Evolutionary conservation across 2,113 vertebrate genomes (phyloP), one percentile per base, ranked within the genome.

Genomic region (Bubo bubo): DNA sequence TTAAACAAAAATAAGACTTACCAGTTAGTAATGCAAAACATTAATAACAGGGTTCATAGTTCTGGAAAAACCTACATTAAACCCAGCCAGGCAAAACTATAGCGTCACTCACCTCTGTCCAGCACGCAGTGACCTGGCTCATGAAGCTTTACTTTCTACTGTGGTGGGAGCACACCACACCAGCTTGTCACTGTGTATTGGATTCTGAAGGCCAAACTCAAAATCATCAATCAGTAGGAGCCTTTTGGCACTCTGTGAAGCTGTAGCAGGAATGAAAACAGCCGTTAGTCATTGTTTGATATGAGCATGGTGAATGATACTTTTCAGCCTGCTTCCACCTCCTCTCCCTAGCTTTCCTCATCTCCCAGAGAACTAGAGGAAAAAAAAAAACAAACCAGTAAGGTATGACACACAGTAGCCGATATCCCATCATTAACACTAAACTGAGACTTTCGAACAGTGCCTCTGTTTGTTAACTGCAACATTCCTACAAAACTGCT

Each of bases 91-190:
- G 28, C 23, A 80, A 53, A 85, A 52, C 8, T 45, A 18, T 2
- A 56, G 59, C 6, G 2, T 71, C 74, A 27, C 49, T 63, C 14
- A 76, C 55, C 50, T 64, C 52, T 45, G 37, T 22, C 52, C 14
- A 2, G 27, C 47, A 39, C 0, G 0, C n/a, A 72, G 66, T 0
- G 3, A 9, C 43, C 52, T 81, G 41, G 18, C 16, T 84, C 59
- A 34, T 45, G 39, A 34, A 2, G 2, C 55, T 58, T 58, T 26
- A n/a, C 39, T 24, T 66, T 35, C 72, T 50, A 17, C 53, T 0
- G 0, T 0, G 0, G 10, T 10, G 19, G 43, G 45, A 60, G n/a
- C 30, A 64, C 9, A 2, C 23, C 17, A 26, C 1, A 4, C 37
- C 85, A 56, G 39, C 55, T 45, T 91, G n/a, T 47, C 41, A 10